phyloP scores from a whole-genome alignment of 2,113 vertebrate genomes.

The Orientallactaga bullata region DNA sequence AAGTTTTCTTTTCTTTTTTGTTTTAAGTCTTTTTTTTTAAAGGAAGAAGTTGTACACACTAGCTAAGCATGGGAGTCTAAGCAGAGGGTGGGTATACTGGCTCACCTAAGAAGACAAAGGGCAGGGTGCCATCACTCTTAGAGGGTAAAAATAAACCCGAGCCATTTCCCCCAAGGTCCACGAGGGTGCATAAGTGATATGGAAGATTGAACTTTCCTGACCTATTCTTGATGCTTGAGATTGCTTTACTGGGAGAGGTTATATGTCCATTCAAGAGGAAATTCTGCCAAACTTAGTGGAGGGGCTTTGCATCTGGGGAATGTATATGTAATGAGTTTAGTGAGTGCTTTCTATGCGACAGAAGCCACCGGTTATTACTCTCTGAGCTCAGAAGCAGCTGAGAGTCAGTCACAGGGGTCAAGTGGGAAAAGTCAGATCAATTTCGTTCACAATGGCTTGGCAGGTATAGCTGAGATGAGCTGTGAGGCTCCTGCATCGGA shows the following conservation, averaged over 20 bases:
- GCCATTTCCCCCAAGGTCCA: fast-evolving
- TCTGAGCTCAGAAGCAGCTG: background rate
- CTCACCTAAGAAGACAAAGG: background rate
- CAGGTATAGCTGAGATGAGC: background rate
- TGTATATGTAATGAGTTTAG: fast-evolving
- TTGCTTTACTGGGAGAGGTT: background rate
- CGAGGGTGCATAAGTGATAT: too few species aligned
- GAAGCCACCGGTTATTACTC: background rate
- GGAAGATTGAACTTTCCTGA: background rate
- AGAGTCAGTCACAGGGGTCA: too few species aligned
- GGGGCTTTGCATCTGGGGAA: background rate
- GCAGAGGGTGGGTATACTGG: background rate
- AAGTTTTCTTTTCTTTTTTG: too few species aligned
- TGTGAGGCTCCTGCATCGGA: too few species aligned
- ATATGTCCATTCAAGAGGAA: background rate
- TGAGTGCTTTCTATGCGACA: background rate
- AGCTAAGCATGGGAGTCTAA: background rate
- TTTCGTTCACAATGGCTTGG: background rate
- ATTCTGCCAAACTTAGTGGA: too few species aligned
- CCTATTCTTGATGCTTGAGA: background rate
- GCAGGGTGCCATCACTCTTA: background rate
- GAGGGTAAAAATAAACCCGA: background rate
- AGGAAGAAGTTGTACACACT: background rate
- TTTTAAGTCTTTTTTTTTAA: background rate
- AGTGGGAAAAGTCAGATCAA: background rate